Evolutionary conservation across 1,140 invertebrate genomes (phyloP), one percentile per base, ranked within the genome.

Genomic region (Phymorhynchus buccinoides): DNA sequence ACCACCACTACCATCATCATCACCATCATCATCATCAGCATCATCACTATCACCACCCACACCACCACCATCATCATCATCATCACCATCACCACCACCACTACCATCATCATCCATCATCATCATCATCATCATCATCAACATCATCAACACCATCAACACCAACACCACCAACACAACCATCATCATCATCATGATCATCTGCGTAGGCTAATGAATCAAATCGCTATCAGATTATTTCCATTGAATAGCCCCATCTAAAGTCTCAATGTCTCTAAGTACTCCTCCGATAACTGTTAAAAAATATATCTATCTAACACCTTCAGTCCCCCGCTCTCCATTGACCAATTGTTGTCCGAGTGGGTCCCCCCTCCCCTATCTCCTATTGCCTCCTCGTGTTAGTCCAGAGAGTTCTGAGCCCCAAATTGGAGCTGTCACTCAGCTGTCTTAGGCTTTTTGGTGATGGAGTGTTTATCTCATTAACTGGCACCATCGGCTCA

Each of bases 391-490:
- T 37, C 37, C 27, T 35, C 39, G 32, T 77, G 32, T 77, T 14
- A 37, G 14, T 27, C 56, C 14, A 62, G 56, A 22, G 56, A 27
- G 14, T 62, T 22, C 56, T 22, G 22, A 27, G 56, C 18, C 56
- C 56, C 56, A 62, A 62, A 62, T 62, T 62, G 56, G 56, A 62
- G 56, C 56, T 62, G 56, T 62, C 56, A 62, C 56, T 62, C 56
- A 62, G 56, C 56, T 62, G 56, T 62, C 56, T 22, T 16, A 62
- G n/a, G 12, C 12, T 62, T 62, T 1, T 16, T 66, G 73, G 41
- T 37, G 32, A 77, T 37, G 32, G 18, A 77, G 73, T 39, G 41
- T 37, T 42, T 77, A 42, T 77, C 30, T 37, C 35, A 77, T 77
- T 77, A 39, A 1, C 41, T 14, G 41, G 32, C 73, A 77, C 41